Base-by-base conservation (phyloP, 2,888 invertebrate species). In the Agrenia bidenticulata region DNA sequence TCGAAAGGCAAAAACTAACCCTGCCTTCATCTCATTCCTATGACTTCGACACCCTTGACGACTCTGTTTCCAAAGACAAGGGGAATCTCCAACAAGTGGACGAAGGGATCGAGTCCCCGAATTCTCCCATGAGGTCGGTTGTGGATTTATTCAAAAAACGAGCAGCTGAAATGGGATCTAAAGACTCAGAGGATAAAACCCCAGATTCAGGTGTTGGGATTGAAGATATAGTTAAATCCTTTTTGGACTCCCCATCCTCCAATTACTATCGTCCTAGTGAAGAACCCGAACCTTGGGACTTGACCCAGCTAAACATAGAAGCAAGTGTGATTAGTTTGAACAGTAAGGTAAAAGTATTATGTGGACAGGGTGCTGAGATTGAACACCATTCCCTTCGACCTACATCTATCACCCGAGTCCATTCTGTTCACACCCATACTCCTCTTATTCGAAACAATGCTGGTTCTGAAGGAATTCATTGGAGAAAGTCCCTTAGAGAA, bases 251-350 rank as follows among this genome's bases (percentile, higher is more conserved):
- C 58, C 87, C 87, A 26, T 88, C 88, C 17, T 88, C 89, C 1
- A 89, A 89, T 80, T 89, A 89, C 78, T 89, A 89, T 78, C 86
- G 89, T 68, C 89, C 89, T 0, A 88, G 88, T 0, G 89, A 89
- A 77, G 90, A 90, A 77, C 89, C 89, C 0, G 91, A 92, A 78
- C 92, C 92, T 0, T 88, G 90, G 85, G 92, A 92, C 79, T 83
- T 93, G 66, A 92, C 90, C 0, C 88, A 91, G 77, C 80, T 92
- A 42, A 93, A 93, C 78, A 89, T 91, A 60, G 91, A 92, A 80
- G 92, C 92, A 0, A 89, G 90, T 77, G 87, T 92, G 5, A 90
- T 92, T 86, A 92, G 91, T 79, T 82, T 92, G 69, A 88, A 89
- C 24, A 89, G 90, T 75, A 91, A 91, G 81, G 87, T 89, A 0